A percentile compares a stretch with the other conserved stretches of the same genome.
These are phyloP conservation scores for Eupsittula cactorum DNA, from an alignment of 2,113 vertebrate genomes.

Conservation along the genomic window DNA sequence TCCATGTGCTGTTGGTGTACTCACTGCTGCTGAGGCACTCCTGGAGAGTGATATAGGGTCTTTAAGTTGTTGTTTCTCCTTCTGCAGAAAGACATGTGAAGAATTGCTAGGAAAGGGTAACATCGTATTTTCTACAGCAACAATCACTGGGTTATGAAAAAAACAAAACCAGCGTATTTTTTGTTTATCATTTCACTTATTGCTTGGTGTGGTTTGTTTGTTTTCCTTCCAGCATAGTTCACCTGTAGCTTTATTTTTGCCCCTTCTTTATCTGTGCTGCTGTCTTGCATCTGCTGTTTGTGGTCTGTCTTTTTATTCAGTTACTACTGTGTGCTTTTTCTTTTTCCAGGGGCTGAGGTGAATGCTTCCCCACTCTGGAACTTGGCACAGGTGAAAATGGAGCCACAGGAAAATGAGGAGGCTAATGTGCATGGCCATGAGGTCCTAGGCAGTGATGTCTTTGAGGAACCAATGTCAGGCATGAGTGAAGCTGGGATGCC, in stretches of 20 bases:
- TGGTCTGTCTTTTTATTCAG: background rate
- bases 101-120: background rate
- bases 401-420: conserved; percentile 93
- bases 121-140: background rate
- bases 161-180: background rate
- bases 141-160: background rate
- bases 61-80: background rate
- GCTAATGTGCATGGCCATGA: conserved; percentile 82
- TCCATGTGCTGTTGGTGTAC: background rate
- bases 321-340: background rate
- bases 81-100: background rate
- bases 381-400: conserved; percentile 92
- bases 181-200: background rate
- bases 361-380: conserved; percentile 94
- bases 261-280: background rate
- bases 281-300: background rate
- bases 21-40: background rate
- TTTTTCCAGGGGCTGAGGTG: conserved; percentile 80
- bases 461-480: conserved; percentile 97
- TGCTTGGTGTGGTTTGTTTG: background rate
- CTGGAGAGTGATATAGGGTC: background rate
- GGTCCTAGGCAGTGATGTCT: conserved; percentile 89
- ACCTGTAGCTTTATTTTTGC: background rate
- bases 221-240: background rate
- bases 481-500: conserved; percentile 94